phyloP scores from a whole-genome alignment of 2,113 vertebrate species.

The Nestor notabilis region DNA sequence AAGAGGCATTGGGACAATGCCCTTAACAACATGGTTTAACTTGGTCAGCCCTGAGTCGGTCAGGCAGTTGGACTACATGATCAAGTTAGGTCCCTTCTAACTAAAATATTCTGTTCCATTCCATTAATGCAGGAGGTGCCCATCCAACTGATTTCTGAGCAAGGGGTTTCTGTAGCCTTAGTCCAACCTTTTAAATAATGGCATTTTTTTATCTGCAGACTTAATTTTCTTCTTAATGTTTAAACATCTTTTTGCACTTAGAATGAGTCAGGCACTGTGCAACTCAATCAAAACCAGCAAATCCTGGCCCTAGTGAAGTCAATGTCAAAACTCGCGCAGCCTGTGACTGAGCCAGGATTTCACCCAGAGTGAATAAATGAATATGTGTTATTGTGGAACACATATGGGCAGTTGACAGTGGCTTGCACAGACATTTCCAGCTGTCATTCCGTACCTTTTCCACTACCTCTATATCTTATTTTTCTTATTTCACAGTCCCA shows the following conservation, averaged over 20 bases:
- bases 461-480: neutral
- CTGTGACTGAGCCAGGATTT: neutral
- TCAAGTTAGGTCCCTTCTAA: too few relatives aligned
- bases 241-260: neutral
- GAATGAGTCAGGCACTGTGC: neutral
- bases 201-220: neutral
- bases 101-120: neutral
- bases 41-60: neutral
- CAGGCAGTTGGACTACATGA: neutral
- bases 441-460: neutral
- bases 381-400: neutral
- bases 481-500: neutral
- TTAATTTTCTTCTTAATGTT: constrained; percentile 7
- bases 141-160: neutral
- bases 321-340: neutral
- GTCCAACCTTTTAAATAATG: neutral
- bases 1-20: neutral
- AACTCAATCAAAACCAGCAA: neutral
- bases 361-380: neutral
- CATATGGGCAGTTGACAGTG: neutral
- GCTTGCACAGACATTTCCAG: neutral
- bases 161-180: neutral
- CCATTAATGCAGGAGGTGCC: neutral
- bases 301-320: neutral
- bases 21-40: neutral